Percentiles rank a stretch among this genome's conserved stretches.
Evolutionary conservation across 2,888 invertebrate genomes (phyloP).

Genomic region (Phyllotreta cruciferae): DNA sequence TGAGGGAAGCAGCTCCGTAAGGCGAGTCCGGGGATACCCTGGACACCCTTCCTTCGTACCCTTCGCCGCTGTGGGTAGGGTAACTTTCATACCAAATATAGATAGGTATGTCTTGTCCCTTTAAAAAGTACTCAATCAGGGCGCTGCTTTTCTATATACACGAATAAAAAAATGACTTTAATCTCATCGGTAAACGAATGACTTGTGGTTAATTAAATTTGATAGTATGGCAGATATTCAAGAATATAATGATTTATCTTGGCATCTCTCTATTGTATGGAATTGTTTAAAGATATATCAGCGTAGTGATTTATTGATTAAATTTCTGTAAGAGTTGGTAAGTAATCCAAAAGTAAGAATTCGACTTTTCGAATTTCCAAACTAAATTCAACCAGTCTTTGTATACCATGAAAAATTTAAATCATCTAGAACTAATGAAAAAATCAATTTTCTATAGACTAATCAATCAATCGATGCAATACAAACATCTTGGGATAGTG

Average conservation of each 20-base stretch:
- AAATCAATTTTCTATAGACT: too few relatives aligned
- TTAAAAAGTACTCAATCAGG: constrained; percentile 59
- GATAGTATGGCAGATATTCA: not conserved
- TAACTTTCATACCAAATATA: constrained; percentile 99
- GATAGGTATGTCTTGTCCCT: constrained; percentile 96
- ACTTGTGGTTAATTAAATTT: constrained; percentile 4
- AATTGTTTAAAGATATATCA: not conserved
- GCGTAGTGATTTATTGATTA: not conserved
- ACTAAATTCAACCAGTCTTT: too few relatives aligned
- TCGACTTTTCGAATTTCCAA: too few relatives aligned
- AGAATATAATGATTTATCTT: constrained; percentile 3
- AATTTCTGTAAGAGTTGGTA: too few relatives aligned
- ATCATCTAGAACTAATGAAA: too few relatives aligned
- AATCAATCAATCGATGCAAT: too few relatives aligned
- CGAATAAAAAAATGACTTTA: constrained; percentile 48
- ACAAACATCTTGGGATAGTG: too few relatives aligned
- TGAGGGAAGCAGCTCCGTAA: constrained; percentile 92
- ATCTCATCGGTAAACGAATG: constrained; percentile 33
- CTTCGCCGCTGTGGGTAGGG: constrained; percentile 94
- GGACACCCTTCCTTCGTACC: constrained; percentile 91
- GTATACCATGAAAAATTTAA: too few relatives aligned
- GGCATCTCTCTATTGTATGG: not conserved
- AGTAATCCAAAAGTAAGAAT: too few relatives aligned
- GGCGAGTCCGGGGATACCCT: constrained; percentile 87
- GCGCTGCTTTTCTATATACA: constrained; percentile 46